Percentiles rank a stretch among this genome's conserved stretches.
phyloP scores from a whole-genome alignment of 2,797 vertebrate species.

The Anolis apletophallus region DNA sequence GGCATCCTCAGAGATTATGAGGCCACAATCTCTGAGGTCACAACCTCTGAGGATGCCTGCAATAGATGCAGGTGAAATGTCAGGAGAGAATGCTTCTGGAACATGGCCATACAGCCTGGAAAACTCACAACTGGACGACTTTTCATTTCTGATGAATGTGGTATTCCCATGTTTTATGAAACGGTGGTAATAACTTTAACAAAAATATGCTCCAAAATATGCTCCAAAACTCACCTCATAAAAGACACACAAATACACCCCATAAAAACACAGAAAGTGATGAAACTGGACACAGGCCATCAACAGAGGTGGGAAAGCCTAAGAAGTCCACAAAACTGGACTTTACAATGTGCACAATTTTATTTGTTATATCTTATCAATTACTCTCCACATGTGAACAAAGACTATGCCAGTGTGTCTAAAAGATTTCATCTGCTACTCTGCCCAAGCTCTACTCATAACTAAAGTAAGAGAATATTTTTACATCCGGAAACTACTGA shows the following conservation, averaged over 20 bases:
- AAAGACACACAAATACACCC: not conserved
- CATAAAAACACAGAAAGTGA: not conserved
- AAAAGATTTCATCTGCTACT: conserved; percentile 44
- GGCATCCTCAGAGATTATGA: too few species aligned
- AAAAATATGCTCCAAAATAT: not conserved
- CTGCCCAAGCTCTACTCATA: conserved; percentile 53
- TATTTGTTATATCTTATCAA: not conserved
- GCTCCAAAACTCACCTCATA: not conserved
- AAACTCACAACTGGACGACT: too few species aligned
- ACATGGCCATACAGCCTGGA: too few species aligned
- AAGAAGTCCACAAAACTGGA: not conserved
- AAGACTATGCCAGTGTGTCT: conserved; percentile 2
- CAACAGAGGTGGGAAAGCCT: not conserved
- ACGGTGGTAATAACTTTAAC: not conserved
- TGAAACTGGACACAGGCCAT: not conserved
- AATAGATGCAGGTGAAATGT: too few species aligned
- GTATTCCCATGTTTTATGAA: not conserved
- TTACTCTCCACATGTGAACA: not conserved
- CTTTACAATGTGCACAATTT: not conserved
- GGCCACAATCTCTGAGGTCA: too few species aligned
- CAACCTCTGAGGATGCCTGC: too few species aligned
- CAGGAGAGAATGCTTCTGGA: too few species aligned
- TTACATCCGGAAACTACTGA: conserved; percentile 61
- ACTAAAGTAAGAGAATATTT: conserved; percentile 57
- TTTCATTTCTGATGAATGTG: not conserved